Evolutionary conservation across 2,113 vertebrate species (phyloP).

Genomic region (Notothenia rossii): DNA sequence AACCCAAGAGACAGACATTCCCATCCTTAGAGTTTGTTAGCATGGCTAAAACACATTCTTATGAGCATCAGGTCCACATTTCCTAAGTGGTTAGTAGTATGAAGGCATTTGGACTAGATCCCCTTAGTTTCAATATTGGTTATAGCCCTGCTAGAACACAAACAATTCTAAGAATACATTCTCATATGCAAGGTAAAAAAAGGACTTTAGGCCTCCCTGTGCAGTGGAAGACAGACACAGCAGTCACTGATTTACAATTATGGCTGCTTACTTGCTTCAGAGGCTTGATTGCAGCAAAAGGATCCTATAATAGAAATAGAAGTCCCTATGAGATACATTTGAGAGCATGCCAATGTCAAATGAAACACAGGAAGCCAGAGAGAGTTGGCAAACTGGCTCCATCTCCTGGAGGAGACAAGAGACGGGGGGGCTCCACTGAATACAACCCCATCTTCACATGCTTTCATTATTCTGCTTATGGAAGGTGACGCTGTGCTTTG

Average conservation of each 20-base stretch:
- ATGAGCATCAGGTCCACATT: background rate
- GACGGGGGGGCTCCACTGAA: constrained; percentile 16
- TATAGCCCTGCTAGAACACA: background rate
- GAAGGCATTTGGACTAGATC: background rate
- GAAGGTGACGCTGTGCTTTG: background rate
- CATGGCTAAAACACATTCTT: no score
- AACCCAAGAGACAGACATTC: background rate
- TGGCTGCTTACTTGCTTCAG: constrained; percentile 6
- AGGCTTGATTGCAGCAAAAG: constrained; percentile 41
- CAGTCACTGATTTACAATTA: constrained; percentile 27
- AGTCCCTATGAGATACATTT: constrained; percentile 32
- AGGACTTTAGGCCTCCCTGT: background rate
- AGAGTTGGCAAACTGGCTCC: constrained; percentile 57
- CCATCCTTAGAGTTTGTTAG: no score
- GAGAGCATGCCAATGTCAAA: constrained; percentile 53
- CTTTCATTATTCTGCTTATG: background rate
- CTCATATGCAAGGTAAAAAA: background rate
- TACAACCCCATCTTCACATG: constrained; percentile 4
- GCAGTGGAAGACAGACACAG: background rate
- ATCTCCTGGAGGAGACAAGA: constrained; percentile 56
- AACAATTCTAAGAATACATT: background rate
- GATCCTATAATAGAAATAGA: constrained; percentile 38
- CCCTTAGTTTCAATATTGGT: background rate
- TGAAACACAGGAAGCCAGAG: constrained; percentile 10
- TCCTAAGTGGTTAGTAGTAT: background rate